Percentiles rank a stretch among this genome's conserved stretches.
Evolutionary conservation across 2,797 vertebrate species (phyloP).

Genomic region (Malacoraja senta): DNA sequence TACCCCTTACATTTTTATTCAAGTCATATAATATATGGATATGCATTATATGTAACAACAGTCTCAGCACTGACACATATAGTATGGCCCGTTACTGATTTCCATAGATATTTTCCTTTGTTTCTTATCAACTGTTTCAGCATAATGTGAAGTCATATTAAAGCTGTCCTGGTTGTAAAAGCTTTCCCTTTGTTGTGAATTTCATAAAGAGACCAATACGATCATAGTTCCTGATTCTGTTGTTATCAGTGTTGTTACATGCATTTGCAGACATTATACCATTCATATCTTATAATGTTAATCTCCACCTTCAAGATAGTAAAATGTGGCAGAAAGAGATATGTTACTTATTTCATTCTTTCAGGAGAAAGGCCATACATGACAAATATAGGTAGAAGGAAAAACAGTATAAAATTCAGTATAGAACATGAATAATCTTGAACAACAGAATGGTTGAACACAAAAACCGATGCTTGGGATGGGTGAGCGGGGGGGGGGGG

Average conservation of each 20-base stretch:
- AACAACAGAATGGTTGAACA: too few relatives aligned
- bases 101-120: not conserved
- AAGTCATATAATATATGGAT: too few relatives aligned
- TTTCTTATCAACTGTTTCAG: not conserved
- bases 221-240: not conserved
- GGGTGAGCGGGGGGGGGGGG: too few relatives aligned
- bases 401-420: not conserved
- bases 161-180: not conserved
- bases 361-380: not conserved
- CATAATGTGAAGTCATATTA: not conserved
- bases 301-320: not conserved
- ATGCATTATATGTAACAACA: too few relatives aligned
- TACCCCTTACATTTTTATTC: too few relatives aligned
- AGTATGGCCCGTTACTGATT: too few relatives aligned
- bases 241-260: not conserved
- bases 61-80: too few relatives aligned
- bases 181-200: not conserved
- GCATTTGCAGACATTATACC: not conserved
- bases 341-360: not conserved
- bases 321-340: not conserved
- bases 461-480: too few relatives aligned
- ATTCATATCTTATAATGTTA: not conserved
- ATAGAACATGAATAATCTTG: too few relatives aligned
- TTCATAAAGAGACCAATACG: not conserved
- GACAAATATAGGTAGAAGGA: not conserved